Conservation (phyloP, 2,888 invertebrate species). For the Phengaris arion region DNA sequence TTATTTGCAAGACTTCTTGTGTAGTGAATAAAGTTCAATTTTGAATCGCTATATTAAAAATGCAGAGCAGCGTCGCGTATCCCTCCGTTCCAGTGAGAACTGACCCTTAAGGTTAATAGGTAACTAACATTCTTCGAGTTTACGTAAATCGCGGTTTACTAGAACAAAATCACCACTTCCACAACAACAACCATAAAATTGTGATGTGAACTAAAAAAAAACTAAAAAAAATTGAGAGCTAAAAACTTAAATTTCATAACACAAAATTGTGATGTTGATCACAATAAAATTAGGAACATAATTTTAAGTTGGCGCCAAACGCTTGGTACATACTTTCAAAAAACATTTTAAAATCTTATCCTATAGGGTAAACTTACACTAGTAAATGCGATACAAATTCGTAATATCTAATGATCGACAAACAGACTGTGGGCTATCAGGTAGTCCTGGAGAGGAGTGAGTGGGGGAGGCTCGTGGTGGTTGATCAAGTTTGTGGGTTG, state of each 20-base stretch:
- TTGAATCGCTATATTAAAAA: too few species aligned
- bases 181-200: constrained; percentile 3
- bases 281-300: constrained; percentile 26
- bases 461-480: constrained; percentile 40
- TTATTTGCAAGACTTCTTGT: too few species aligned
- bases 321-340: not conserved
- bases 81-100: too few species aligned
- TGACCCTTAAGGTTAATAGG: not conserved
- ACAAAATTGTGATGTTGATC: not conserved
- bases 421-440: constrained; percentile 65
- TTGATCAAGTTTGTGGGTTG: constrained; percentile 35
- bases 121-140: not conserved
- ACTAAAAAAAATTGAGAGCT: not conserved
- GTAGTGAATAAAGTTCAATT: too few species aligned
- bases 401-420: constrained; percentile 48
- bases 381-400: not conserved
- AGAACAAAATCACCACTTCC: constrained; percentile 1
- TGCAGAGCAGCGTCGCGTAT: too few species aligned
- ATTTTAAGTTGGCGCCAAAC: constrained; percentile 13
- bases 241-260: not conserved
- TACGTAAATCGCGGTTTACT: not conserved
- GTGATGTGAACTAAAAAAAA: not conserved
- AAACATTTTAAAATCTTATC: constrained; percentile 20
- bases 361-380: not conserved
- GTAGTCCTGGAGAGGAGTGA: constrained; percentile 60